A percentile compares a stretch with the other conserved stretches of the same genome.
Conservation (phyloP, 2,797 vertebrate species). For the Lacerta agilis region DNA sequence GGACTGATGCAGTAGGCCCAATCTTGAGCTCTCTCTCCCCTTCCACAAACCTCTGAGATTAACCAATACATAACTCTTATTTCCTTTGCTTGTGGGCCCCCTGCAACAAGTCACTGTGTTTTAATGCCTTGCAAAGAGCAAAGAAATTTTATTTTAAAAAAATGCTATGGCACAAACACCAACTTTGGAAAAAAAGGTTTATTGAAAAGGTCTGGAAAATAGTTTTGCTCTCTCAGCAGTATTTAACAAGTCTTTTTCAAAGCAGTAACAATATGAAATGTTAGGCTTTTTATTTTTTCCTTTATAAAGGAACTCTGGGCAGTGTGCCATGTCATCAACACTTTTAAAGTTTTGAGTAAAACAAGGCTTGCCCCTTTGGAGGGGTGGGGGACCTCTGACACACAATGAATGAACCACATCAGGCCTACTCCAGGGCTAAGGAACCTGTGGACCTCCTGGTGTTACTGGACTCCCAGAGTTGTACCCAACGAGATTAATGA, state of each 20-base stretch:
- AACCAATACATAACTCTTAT: not conserved
- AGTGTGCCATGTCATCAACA: not conserved
- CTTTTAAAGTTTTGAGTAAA: not conserved
- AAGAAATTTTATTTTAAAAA: not conserved
- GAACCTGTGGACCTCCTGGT: not conserved
- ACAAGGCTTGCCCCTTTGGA: too few species aligned
- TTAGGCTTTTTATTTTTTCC: constrained; percentile 59
- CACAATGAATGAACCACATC: not conserved
- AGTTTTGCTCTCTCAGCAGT: constrained; percentile 75
- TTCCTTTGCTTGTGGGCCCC: not conserved
- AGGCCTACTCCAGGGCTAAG: not conserved
- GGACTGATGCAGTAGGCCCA: not conserved
- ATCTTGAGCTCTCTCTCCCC: not conserved
- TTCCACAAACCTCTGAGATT: not conserved
- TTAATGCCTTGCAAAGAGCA: not conserved
- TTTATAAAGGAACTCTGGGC: constrained; percentile 61
- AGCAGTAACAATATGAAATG: constrained; percentile 81
- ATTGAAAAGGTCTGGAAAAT: constrained; percentile 88
- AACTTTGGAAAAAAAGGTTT: constrained; percentile 78
- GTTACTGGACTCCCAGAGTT: not conserved
- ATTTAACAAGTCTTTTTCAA: constrained; percentile 74
- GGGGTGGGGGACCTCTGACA: too few species aligned
- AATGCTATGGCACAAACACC: constrained; percentile 3
- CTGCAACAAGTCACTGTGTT: rapidly evolving
- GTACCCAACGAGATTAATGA: too few species aligned